Base-by-base conservation (phyloP, 92 coral and sea anemone species). In the Epizoanthus stellaris region DNA sequence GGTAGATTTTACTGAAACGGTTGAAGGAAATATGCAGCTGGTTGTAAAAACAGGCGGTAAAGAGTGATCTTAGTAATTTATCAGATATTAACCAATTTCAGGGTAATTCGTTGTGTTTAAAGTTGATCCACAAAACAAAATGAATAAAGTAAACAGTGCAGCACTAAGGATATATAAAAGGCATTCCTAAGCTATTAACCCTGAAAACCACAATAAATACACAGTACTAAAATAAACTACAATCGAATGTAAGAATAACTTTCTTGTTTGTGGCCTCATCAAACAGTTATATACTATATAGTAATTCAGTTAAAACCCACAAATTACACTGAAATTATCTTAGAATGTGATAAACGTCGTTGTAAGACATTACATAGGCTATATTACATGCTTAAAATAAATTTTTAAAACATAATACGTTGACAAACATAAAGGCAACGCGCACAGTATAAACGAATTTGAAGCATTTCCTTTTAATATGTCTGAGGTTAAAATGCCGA, bases 161-260 rank as follows among this genome's bases (percentile, higher is more conserved):
- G 73, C 17, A 14, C 9, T 68, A 68, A 38, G 21, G 21, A 13
- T 68, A 3, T 68, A 14, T 38, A 15, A 13, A 15, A 68, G 73
- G 73, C 49, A 68, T 68, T 38, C 73, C 73, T 19, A 15, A 38
- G 49, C 34, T 64, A 68, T 68, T 38, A 38, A 38, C 73, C 39
- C 70, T 66, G 66, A 66, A 66, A 68, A 38, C 20, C 73, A 15
- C 47, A 68, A 13, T 66, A 66, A 20, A 25, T 68, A 68, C 43
- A 68, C 73, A 68, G n/a, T 68, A 36, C 73, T 68, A 25, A 68
- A 68, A 68, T 68, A 68, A 38, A 68, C 73, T 38, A 25, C 34
- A 30, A 30, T 30, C 34, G 42, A 13, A 49, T 38, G 73, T 38
- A 21, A 15, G 52, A 68, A 68, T 38, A 68, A 13, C 47, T 68